These are phyloP conservation scores for Lepus timidus DNA, from an alignment of 2,113 vertebrate genomes.

Conservation along the genomic window DNA sequence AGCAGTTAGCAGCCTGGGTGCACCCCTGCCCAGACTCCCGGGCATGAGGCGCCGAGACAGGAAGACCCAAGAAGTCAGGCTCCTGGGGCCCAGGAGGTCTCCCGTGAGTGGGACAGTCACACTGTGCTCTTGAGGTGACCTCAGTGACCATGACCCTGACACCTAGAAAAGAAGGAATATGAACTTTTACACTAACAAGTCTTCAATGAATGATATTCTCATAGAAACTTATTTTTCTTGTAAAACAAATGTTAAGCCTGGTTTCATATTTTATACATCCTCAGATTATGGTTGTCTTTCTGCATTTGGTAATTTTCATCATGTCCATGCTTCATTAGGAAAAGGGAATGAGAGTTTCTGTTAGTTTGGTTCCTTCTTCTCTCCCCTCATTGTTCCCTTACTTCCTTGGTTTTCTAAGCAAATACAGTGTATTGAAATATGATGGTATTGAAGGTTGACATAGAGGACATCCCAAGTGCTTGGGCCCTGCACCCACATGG, in stretches of 20 bases:
- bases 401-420: not conserved
- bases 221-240: not conserved
- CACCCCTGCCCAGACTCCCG: too few relatives aligned
- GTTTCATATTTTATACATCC: not conserved
- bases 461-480: not conserved
- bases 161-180: not conserved
- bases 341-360: not conserved
- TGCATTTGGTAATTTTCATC: conserved; percentile 3
- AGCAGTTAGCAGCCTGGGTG: too few relatives aligned
- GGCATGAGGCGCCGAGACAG: not conserved
- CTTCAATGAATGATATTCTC: not conserved
- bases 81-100: too few relatives aligned
- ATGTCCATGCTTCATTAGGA: not conserved
- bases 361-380: not conserved
- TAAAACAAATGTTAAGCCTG: conserved; percentile 8
- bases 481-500: too few relatives aligned
- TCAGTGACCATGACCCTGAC: too few relatives aligned
- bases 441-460: not conserved
- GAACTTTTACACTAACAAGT: conserved; percentile 23
- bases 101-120: too few relatives aligned
- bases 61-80: too few relatives aligned
- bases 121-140: too few relatives aligned
- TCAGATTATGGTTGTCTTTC: not conserved
- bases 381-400: not conserved
- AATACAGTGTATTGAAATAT: not conserved